phyloP scores from a whole-genome alignment of 2,113 vertebrate genomes.

The Grantiella picta region DNA sequence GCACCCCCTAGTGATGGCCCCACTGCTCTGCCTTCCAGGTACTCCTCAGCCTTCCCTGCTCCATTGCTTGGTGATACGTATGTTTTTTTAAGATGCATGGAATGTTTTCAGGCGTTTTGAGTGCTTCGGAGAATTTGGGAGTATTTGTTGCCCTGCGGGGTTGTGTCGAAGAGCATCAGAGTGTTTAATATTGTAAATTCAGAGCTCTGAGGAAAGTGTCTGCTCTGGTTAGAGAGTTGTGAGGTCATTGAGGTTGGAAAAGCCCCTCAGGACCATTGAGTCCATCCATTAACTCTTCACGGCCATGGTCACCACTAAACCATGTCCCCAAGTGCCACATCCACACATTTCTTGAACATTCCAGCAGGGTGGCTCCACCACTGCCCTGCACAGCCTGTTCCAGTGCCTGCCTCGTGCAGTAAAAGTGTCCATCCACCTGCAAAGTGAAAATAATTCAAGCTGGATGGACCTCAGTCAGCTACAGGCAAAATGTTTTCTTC shows the following conservation, averaged over 20 bases:
- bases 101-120: background rate
- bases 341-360: background rate
- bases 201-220: background rate
- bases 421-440: background rate
- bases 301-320: background rate
- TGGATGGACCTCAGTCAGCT: background rate
- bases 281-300: background rate
- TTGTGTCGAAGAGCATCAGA: accelerated
- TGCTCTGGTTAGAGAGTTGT: background rate
- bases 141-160: background rate
- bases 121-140: background rate
- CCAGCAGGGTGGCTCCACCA: background rate
- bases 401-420: background rate
- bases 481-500: background rate
- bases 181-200: background rate
- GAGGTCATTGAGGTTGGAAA: background rate
- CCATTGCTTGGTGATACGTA: accelerated
- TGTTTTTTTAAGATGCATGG: background rate
- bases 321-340: background rate
- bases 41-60: background rate
- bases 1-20: conserved; percentile 78
- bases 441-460: background rate
- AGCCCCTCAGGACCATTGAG: background rate
- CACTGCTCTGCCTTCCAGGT: conserved; percentile 73
- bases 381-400: background rate